Conservation (phyloP, 2,113 vertebrate species). For the Dasypus novemcinctus region DNA sequence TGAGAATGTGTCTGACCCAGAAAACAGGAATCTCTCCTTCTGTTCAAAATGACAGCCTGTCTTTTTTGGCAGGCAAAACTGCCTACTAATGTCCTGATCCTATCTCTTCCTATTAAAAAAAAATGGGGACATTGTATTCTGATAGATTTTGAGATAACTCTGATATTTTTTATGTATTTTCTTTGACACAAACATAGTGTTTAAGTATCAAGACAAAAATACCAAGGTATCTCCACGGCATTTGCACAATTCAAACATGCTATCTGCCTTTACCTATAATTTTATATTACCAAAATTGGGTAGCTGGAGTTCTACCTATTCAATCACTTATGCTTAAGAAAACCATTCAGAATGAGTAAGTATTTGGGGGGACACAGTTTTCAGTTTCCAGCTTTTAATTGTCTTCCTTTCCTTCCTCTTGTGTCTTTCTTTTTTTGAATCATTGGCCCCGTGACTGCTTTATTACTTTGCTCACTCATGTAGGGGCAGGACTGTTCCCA, state of each 20-base stretch:
- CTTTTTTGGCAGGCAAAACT: constrained; percentile 15
- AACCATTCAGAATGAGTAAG: neutral
- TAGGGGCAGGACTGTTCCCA: neutral
- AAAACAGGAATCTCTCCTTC: constrained; percentile 30
- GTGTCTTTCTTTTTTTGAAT: neutral
- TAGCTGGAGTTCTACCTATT: neutral
- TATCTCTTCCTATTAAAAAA: neutral
- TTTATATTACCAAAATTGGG: neutral
- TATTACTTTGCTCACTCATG: neutral
- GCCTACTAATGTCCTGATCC: neutral
- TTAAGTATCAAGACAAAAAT: constrained; percentile 21
- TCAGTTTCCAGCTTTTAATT: neutral
- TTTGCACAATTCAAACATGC: neutral
- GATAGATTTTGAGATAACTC: no score
- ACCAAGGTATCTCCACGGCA: neutral
- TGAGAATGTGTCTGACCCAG: neutral
- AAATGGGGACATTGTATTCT: neutral
- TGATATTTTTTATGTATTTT: neutral
- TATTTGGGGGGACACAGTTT: neutral
- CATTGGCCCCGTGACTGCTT: neutral
- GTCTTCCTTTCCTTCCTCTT: neutral
- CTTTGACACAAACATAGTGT: neutral
- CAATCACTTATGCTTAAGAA: neutral
- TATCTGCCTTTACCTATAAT: neutral
- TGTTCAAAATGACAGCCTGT: neutral